Evolutionary conservation across 2,113 vertebrate genomes (phyloP).

Genomic region (Synodontis membranacea): DNA sequence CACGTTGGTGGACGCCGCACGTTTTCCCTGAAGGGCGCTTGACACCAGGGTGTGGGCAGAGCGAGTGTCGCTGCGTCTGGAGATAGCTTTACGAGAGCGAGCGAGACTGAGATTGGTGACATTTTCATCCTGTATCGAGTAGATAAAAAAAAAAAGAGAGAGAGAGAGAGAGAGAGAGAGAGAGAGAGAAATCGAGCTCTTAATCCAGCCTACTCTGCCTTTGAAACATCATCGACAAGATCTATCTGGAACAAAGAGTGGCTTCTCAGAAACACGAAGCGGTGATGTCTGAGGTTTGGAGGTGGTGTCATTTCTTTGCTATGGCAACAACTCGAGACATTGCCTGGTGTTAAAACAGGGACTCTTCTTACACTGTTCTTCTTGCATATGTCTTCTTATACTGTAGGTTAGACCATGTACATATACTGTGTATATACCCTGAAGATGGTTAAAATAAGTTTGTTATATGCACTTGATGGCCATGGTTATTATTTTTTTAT

Average conservation of each 20-base stretch:
- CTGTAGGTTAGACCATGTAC: background rate
- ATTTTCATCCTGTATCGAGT: slow-evolving; percentile 11
- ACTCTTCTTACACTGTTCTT: background rate
- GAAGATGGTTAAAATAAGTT: too few species aligned
- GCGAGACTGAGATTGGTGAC: slow-evolving; percentile 1
- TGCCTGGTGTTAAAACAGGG: background rate
- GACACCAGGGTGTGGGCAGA: slow-evolving; percentile 32
- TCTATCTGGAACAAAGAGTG: background rate
- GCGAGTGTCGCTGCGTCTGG: background rate
- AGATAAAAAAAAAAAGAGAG: background rate
- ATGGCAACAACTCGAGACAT: background rate
- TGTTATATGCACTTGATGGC: too few species aligned
- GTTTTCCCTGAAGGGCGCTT: background rate
- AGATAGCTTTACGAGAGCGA: slow-evolving; percentile 7
- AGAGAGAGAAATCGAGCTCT: background rate
- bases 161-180: background rate
- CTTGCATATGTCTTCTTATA: too few species aligned
- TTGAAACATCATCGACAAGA: background rate
- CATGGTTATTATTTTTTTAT: too few species aligned
- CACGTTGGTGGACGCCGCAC: background rate
- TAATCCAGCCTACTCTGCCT: background rate
- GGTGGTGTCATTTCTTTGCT: background rate
- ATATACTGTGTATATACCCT: background rate
- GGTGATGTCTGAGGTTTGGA: background rate
- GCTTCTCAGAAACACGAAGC: background rate